These are phyloP conservation scores for Calephelis perditalis DNA, from an alignment of 2,888 invertebrate genomes.

Conservation along the genomic window DNA sequence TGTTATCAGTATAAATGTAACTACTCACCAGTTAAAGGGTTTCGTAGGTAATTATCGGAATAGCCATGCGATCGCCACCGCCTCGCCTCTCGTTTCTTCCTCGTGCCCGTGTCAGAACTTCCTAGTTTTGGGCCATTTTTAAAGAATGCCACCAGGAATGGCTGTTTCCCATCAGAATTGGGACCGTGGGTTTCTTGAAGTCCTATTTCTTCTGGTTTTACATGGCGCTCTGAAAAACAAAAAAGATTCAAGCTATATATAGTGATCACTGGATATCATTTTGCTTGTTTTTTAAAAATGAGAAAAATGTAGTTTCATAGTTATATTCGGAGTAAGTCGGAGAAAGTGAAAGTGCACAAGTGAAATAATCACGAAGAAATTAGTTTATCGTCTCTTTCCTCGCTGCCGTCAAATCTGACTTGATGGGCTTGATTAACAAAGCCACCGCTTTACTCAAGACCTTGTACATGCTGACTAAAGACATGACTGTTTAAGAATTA, in stretches of 20 bases:
- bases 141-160: constrained; percentile 95
- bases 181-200: constrained; percentile 84
- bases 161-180: constrained; percentile 85
- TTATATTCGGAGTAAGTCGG: no score
- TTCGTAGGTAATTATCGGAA: constrained; percentile 72
- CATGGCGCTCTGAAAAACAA: constrained; percentile 81
- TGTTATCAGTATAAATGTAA: not conserved
- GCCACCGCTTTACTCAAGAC: no score
- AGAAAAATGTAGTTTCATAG: no score
- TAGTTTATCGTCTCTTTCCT: no score
- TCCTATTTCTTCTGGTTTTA: constrained; percentile 91
- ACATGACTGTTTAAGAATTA: no score
- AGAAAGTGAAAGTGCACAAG: no score
- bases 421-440: no score
- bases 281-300: no score
- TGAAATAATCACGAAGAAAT: no score
- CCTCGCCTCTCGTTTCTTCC: constrained; percentile 78
- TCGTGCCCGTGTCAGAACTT: constrained; percentile 72
- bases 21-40: constrained; percentile 73
- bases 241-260: not conserved
- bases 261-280: no score
- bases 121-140: constrained; percentile 79
- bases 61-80: constrained; percentile 72
- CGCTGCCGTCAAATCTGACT: no score
- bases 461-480: no score